These are phyloP conservation scores for Poeciliopsis retropinna DNA, from an alignment of 2,113 vertebrate genomes.

Conservation along the genomic window DNA sequence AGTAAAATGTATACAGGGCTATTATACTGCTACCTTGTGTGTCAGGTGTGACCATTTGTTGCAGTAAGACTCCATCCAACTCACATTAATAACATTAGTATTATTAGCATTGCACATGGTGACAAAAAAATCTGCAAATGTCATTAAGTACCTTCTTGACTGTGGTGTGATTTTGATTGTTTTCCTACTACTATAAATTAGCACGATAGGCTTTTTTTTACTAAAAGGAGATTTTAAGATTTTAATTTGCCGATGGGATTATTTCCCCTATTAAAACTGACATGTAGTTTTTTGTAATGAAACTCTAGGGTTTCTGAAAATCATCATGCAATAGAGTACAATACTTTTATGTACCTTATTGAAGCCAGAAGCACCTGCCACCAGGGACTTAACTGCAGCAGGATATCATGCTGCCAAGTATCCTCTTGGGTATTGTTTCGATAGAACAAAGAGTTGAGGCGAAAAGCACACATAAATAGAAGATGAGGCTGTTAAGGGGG, in stretches of 20 bases:
- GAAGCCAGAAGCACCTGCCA: constrained; percentile 17
- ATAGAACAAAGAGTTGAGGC: constrained; percentile 27
- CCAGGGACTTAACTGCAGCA: constrained; percentile 16
- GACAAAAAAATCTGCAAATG: no score
- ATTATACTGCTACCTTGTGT: no score
- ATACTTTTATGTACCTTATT: constrained; percentile 22
- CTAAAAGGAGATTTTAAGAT: neutral
- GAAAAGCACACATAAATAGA: constrained; percentile 25
- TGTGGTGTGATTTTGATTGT: neutral
- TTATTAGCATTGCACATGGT: no score
- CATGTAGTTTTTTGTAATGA: constrained; percentile 12
- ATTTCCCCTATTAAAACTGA: constrained; percentile 1
- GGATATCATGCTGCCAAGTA: constrained; percentile 2
- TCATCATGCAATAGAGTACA: constrained; percentile 15
- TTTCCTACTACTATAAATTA: neutral
- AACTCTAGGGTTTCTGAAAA: constrained; percentile 22
- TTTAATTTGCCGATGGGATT: neutral
- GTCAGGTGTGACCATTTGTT: no score
- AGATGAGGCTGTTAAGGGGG: neutral
- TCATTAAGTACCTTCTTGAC: no score
- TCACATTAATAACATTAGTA: no score
- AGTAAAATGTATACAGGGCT: no score
- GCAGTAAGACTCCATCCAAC: no score
- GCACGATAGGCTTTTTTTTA: neutral
- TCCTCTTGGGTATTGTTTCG: constrained; percentile 42